Evolutionary conservation across 2,888 invertebrate genomes (phyloP), one percentile per base, ranked within the genome.

Genomic region (Caenorhabditis plicata): DNA sequence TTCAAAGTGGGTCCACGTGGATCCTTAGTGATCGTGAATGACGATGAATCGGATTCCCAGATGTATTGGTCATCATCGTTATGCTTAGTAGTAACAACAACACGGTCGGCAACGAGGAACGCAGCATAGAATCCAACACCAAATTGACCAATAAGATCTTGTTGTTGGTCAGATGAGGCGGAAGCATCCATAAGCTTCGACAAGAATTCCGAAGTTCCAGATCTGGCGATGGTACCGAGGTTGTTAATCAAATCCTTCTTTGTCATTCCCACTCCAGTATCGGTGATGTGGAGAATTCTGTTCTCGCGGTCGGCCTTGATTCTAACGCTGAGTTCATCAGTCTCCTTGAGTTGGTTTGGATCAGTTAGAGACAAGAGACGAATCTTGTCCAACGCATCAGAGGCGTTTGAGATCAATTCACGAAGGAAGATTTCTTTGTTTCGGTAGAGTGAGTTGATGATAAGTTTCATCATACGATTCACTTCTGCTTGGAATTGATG

Each of bases 51-150:
- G 0, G 94, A 94, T 83, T 96, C 93, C 98, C 98, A 98, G 76
- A 98, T 89, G 84, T 93, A 89, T 83, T 98, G 98, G 64, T 86
- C 86, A 82, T 93, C 94, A 74, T 89, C 89, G 82, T 94, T 93
- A 84, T 92, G 88, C 83, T 98, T 98, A 11, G 93, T 90, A 1
- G 90, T 91, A 1, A 99, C 98, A 42, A 93, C 88, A 39, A 99
- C 95, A 77, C 88, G 88, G 83, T 98, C 93, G 25, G 96, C 94
- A 53, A 98, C 95, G 47, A 92, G 86, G 85, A 98, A 98, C 2
- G 94, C 89, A 0, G 96, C 96, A 84, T 98, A 98, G 85, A 98
- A 99, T 57, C 98, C 98, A 70, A 99, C 98, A 81, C 98, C 98
- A 85, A 99, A 99, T 68, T 82, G 81, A 25, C 98, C 98, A 84